A percentile compares a stretch with the other conserved stretches of the same genome.
phyloP scores from a whole-genome alignment of 1,140 invertebrate species.

The Lepidurus couesii region DNA sequence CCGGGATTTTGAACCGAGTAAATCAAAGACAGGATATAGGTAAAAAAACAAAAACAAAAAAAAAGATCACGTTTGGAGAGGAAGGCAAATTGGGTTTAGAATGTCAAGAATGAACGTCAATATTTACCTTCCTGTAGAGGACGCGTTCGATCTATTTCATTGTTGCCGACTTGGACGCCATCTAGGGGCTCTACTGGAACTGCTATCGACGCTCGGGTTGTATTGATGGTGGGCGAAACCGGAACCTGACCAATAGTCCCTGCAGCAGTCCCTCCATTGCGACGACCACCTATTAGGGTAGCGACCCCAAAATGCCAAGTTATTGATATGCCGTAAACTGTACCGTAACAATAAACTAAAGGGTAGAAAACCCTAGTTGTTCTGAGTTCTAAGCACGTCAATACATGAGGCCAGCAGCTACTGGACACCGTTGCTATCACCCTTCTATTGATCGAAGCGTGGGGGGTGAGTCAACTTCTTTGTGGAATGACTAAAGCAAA shows the following conservation, averaged over 20 bases:
- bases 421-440: too few species aligned
- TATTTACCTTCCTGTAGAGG: slow-evolving; percentile 2
- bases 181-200: background rate
- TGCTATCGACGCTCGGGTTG: background rate
- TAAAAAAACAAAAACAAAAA: too few species aligned
- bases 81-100: too few species aligned
- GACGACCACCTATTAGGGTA: background rate
- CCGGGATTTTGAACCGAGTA: too few species aligned
- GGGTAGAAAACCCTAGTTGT: too few species aligned
- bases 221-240: background rate
- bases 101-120: background rate
- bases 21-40: too few species aligned
- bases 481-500: too few species aligned
- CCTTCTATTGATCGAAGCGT: too few species aligned
- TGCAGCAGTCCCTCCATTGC: background rate
- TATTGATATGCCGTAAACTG: background rate
- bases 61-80: too few species aligned
- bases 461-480: too few species aligned
- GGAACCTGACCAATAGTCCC: background rate
- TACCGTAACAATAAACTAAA: background rate
- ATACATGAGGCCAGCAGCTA: too few species aligned
- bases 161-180: background rate
- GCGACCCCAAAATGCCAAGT: background rate
- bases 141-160: background rate
- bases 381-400: too few species aligned